A percentile compares a stretch with the other conserved stretches of the same genome.
Evolutionary conservation across 2,797 vertebrate genomes (phyloP).

Genomic region (Chanos chanos): DNA sequence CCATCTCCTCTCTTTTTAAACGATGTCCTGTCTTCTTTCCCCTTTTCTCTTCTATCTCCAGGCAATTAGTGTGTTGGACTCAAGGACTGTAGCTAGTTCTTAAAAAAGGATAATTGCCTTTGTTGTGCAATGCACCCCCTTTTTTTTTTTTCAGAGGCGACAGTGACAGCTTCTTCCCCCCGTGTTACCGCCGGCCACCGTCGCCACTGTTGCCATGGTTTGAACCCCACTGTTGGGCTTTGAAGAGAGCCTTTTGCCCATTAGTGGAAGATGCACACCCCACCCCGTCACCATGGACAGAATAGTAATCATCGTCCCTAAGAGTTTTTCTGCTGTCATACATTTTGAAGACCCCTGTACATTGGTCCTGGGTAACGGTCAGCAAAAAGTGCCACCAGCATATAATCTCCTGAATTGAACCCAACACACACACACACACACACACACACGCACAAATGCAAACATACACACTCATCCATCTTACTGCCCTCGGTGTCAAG

Average conservation of each 20-base stretch:
- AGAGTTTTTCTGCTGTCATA: background rate
- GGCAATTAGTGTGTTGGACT: slow-evolving; percentile 68
- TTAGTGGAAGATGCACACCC: slow-evolving; percentile 47
- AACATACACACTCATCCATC: background rate
- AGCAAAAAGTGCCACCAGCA: background rate
- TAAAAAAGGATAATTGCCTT: slow-evolving; percentile 64
- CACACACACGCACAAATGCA: background rate
- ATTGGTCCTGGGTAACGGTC: slow-evolving; percentile 19
- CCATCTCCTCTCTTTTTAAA: slow-evolving; percentile 58
- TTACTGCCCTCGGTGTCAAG: background rate
- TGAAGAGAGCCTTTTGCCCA: slow-evolving; percentile 43
- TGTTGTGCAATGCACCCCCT: slow-evolving; percentile 52
- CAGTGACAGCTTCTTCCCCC: slow-evolving; percentile 39
- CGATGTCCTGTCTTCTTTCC: slow-evolving; percentile 52
- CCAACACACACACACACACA: slow-evolving; percentile 7
- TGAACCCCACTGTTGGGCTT: slow-evolving; percentile 40
- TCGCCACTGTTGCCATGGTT: slow-evolving; percentile 51
- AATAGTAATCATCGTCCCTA: slow-evolving; percentile 9
- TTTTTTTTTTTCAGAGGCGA: slow-evolving; percentile 39
- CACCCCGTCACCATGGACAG: background rate
- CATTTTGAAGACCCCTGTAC: slow-evolving; percentile 3
- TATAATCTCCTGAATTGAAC: too few species aligned
- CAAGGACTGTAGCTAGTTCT: slow-evolving; percentile 56
- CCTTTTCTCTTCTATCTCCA: slow-evolving; percentile 54
- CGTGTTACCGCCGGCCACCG: slow-evolving; percentile 59